Percentiles rank a stretch among this genome's conserved stretches.
Conservation (phyloP, 2,113 vertebrate genomes). For the Lycaon pictus region DNA sequence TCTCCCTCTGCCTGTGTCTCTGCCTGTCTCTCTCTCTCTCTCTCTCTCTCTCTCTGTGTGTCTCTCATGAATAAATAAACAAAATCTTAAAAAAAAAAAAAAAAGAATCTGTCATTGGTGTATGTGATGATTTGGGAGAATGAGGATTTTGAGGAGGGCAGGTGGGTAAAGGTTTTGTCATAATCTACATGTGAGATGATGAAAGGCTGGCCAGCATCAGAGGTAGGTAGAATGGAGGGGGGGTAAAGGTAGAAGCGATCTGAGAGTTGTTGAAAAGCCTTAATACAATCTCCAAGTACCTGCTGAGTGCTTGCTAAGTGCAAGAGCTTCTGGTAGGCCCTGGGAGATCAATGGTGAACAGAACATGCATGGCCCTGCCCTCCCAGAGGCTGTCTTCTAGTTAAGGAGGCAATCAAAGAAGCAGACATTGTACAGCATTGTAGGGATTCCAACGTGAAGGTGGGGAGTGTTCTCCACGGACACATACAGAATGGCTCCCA, state of each 20-base stretch:
- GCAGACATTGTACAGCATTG: neutral
- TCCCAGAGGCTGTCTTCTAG: neutral
- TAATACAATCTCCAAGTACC: neutral
- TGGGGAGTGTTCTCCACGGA: neutral
- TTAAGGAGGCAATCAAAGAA: neutral
- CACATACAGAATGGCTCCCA: neutral
- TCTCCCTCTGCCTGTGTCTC: no score
- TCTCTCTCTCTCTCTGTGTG: no score
- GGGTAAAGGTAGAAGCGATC: neutral
- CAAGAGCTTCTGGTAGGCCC: neutral
- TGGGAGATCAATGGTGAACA: neutral
- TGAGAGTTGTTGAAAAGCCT: neutral
- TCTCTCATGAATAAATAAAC: no score
- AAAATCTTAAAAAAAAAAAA: no score
- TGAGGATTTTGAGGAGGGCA: neutral
- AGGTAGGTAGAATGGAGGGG: neutral
- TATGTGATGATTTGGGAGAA: neutral
- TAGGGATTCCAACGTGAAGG: neutral
- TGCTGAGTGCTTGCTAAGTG: neutral
- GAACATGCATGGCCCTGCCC: fast-evolving
- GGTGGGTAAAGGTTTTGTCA: neutral
- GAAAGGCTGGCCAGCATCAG: neutral
- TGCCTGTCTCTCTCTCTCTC: no score
- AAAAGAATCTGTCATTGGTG: neutral
- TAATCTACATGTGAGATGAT: neutral